A percentile compares a stretch with the other conserved stretches of the same genome.
Evolutionary conservation across 2,113 vertebrate species (phyloP).

Genomic region (Hassar affinis): DNA sequence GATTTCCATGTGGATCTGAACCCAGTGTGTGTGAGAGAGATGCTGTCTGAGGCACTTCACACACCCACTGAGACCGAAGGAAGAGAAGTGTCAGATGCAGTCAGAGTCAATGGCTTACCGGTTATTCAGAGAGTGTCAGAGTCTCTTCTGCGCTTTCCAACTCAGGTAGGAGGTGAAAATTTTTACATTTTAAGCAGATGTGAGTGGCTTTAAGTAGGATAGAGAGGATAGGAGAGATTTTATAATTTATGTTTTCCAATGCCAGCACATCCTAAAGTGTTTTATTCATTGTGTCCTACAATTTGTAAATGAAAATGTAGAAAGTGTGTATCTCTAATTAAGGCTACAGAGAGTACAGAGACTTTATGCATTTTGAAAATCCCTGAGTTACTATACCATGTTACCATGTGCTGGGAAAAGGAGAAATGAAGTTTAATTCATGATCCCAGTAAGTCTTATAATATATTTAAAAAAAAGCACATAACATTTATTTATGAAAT

Average conservation of each 20-base stretch:
- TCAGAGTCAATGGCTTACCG: constrained; percentile 56
- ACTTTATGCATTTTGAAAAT: neutral
- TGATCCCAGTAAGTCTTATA: neutral
- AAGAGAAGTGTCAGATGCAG: constrained; percentile 49
- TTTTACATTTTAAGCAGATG: neutral
- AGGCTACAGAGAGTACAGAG: neutral
- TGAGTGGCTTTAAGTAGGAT: neutral
- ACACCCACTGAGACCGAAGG: constrained; percentile 38
- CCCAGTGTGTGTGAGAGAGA: constrained; percentile 79
- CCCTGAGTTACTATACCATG: neutral
- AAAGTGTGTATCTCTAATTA: neutral
- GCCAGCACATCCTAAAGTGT: neutral
- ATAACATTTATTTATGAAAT: neutral
- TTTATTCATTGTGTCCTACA: neutral
- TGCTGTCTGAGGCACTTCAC: constrained; percentile 72
- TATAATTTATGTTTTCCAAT: neutral
- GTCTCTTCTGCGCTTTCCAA: constrained; percentile 79
- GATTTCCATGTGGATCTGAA: constrained; percentile 96
- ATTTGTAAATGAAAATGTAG: neutral
- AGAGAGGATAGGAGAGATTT: no score
- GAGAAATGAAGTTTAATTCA: neutral
- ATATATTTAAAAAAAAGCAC: neutral
- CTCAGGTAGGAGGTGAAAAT: constrained; percentile 70
- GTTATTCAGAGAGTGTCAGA: constrained; percentile 78
- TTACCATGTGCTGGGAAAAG: neutral